Evolutionary conservation across 2,797 vertebrate species (phyloP).

Genomic region (Mormyrops attenuatus): DNA sequence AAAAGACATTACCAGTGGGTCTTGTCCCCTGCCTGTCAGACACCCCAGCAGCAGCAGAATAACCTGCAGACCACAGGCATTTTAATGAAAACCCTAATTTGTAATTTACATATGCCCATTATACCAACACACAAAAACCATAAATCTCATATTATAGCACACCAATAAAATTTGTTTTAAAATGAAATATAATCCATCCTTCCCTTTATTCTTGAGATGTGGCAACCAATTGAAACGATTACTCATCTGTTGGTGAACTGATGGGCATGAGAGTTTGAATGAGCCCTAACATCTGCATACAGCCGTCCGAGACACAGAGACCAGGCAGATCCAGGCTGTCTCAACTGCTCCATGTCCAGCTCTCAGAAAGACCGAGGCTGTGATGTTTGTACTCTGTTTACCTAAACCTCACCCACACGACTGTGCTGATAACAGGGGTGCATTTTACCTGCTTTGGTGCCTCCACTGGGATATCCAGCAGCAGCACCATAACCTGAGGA

Average conservation of each 20-base stretch:
- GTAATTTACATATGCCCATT: constrained; percentile 8
- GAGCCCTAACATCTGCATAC: not conserved
- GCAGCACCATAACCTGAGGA: not conserved
- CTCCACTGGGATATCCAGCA: not conserved
- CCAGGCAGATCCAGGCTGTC: not conserved
- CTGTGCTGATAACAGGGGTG: not conserved
- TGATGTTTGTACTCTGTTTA: not conserved
- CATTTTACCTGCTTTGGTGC: not conserved
- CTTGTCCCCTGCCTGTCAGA: constrained; percentile 16
- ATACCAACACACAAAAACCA: constrained; percentile 1
- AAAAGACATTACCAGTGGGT: constrained; percentile 18
- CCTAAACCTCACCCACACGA: not conserved
- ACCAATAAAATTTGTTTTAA: not conserved
- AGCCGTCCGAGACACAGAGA: not conserved
- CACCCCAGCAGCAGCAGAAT: constrained; percentile 15
- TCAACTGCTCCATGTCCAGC: not conserved
- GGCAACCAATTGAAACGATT: not conserved
- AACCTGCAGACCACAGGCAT: constrained; percentile 16
- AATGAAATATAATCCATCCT: not conserved
- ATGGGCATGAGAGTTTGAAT: not conserved
- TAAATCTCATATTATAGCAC: constrained; percentile 17
- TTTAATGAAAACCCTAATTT: not conserved
- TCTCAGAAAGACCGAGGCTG: not conserved
- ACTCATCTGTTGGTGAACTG: not conserved
- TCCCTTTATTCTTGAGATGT: not conserved